Evolutionary conservation across 2,113 vertebrate species (phyloP), one percentile per base, ranked within the genome.

Genomic region (Pollachius pollachius): DNA sequence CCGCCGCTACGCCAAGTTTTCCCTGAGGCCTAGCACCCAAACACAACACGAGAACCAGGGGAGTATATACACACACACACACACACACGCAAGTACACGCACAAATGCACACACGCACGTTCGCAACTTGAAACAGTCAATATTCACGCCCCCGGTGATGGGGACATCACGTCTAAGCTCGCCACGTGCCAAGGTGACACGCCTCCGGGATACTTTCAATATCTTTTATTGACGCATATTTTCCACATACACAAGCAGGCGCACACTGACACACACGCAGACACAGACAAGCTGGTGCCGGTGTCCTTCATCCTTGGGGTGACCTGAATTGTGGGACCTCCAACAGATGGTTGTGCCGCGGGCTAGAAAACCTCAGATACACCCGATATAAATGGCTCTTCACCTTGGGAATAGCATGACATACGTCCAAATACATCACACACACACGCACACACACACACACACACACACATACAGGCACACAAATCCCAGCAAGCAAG

Each of bases 281-380:
- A 48, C 41, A 9, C 41, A 48, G 8, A 48, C 41, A 48, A 9
- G 41, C 4, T 48, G 41, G 71, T 67, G 70, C 77, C 60, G 74
- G 62, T 9, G 74, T 67, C 58, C 66, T 75, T 74, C 12, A 74
- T 66, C 58, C 65, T 75, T 72, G 62, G 66, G 72, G 67, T 76
- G 77, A 75, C 86, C 87, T 72, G 80, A 17, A 88, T 91, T 88
- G 71, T 21, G 71, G 73, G 65, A 78, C 56, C 52, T 78, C 76
- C 76, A 85, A 82, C 83, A 86, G 83, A 88, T 84, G 85, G 85
- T 76, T 79, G 72, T 37, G 81, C 86, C 83, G 65, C 23, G 67
- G 78, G 78, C 84, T 69, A 68, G 62, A 60, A 30, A 78, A 73
- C 72, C 71, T 67, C 73, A 54, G 17, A 79, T 71, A 76, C 64